Percentiles rank a stretch among this genome's conserved stretches.
Evolutionary conservation across 2,797 vertebrate genomes (phyloP).

Genomic region (Manis crassicaudata): DNA sequence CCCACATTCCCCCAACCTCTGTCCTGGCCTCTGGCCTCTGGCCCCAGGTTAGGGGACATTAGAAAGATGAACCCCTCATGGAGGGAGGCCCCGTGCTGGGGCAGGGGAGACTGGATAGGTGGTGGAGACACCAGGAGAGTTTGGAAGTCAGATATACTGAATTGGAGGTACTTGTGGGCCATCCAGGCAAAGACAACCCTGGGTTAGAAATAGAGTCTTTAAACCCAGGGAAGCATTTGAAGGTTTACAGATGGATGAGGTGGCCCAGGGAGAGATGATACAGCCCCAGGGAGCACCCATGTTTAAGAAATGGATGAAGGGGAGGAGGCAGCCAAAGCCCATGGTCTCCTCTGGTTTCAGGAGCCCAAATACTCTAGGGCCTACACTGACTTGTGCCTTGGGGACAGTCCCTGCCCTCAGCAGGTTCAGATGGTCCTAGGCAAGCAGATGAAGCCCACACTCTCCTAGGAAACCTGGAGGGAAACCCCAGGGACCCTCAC

Average conservation of each 20-base stretch:
- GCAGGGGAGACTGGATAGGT: neutral
- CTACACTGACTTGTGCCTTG: neutral
- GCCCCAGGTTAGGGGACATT: neutral
- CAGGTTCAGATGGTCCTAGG: neutral
- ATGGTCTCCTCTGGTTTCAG: neutral
- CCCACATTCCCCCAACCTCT: neutral
- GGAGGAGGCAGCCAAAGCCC: neutral
- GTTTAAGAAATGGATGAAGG: neutral
- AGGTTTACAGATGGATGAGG: neutral
- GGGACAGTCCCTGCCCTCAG: neutral
- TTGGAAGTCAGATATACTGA: neutral
- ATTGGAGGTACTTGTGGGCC: neutral
- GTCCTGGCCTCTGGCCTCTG: neutral
- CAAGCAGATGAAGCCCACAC: neutral
- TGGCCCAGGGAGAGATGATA: neutral
- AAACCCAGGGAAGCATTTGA: neutral
- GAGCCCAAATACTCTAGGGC: neutral
- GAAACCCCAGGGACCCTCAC: neutral
- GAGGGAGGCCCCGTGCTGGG: neutral
- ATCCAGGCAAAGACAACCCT: neutral
- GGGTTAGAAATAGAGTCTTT: neutral
- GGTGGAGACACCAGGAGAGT: neutral
- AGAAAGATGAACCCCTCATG: neutral
- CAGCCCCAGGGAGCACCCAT: neutral
- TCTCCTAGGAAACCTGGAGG: neutral